These are phyloP conservation scores for Epicauta chinensis DNA, from an alignment of 1,140 invertebrate species.

Conservation along the genomic window DNA sequence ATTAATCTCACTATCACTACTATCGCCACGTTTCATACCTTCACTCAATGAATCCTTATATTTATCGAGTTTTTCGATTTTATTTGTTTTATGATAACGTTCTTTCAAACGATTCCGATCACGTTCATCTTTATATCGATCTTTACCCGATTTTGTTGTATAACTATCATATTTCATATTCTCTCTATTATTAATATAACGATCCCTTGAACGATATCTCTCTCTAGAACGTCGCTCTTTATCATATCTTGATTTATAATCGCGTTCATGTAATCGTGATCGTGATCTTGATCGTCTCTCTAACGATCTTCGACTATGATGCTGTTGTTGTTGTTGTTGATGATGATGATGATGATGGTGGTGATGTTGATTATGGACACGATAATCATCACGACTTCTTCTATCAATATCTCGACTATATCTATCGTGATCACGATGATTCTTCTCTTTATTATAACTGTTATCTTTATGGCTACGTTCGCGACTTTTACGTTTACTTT, in stretches of 20 bases:
- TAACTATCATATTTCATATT: not conserved
- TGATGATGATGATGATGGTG: not conserved
- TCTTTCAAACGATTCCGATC: conserved; percentile 33
- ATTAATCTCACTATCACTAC: conserved; percentile 59
- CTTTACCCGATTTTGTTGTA: conserved; percentile 12
- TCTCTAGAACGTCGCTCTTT: not conserved
- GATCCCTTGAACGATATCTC: conserved; percentile 16
- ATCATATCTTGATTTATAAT: not conserved
- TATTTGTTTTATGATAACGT: conserved; percentile 30
- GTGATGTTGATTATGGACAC: conserved; percentile 27
- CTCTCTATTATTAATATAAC: conserved; percentile 6
- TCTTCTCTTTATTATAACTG: conserved; percentile 1
- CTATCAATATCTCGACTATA: conserved; percentile 27
- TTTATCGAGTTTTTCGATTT: conserved; percentile 52
- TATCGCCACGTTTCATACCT: conserved; percentile 58
- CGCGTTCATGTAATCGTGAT: conserved; percentile 19
- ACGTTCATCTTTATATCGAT: conserved; percentile 26
- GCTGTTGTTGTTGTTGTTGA: not conserved
- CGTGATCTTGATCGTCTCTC: conserved; percentile 18
- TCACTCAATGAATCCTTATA: conserved; percentile 82
- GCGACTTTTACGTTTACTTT: conserved; percentile 19
- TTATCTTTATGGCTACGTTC: conserved; percentile 31
- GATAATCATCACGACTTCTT: conserved; percentile 8
- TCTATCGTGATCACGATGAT: not conserved
- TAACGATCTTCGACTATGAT: not conserved